Conservation (phyloP, 2,113 vertebrate species). For the Ammodytes dubius region DNA sequence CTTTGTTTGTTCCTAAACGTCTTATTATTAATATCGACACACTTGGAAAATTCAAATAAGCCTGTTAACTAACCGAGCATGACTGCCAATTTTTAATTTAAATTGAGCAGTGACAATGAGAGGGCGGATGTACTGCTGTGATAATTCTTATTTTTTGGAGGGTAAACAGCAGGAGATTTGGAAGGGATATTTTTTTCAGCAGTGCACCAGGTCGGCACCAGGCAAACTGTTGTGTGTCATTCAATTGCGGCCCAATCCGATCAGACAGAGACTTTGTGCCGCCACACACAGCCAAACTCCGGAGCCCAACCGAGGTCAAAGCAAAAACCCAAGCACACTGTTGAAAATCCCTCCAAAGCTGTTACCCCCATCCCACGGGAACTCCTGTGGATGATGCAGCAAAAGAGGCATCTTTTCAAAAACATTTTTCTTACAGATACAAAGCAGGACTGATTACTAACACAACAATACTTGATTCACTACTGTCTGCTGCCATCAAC, state of each 20-base stretch:
- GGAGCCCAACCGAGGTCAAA: constrained; percentile 53
- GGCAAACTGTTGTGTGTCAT: constrained; percentile 50
- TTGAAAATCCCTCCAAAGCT: constrained; percentile 62
- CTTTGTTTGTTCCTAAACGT: constrained; percentile 44
- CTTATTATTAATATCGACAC: constrained; percentile 47
- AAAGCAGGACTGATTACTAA: too few relatives aligned
- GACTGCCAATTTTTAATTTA: constrained; percentile 62
- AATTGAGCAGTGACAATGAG: constrained; percentile 65
- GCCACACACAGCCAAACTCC: constrained; percentile 50
- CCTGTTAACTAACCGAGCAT: constrained; percentile 72
- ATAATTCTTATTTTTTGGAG: constrained; percentile 59
- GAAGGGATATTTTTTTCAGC: constrained; percentile 55
- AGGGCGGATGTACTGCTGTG: constrained; percentile 55
- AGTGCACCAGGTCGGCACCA: constrained; percentile 59
- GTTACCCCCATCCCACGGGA: constrained; percentile 35
- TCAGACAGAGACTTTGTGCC: constrained; percentile 44
- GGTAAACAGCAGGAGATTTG: constrained; percentile 68
- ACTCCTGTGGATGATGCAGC: constrained; percentile 10
- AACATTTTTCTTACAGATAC: not conserved
- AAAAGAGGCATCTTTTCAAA: not conserved
- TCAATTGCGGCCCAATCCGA: constrained; percentile 50
- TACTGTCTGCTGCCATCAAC: too few relatives aligned
- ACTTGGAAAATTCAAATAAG: constrained; percentile 64
- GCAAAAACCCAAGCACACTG: constrained; percentile 46
- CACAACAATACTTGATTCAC: too few relatives aligned